Base-by-base conservation (phyloP, 2,888 invertebrate species). In the Chalcosyrphus nemorum region DNA sequence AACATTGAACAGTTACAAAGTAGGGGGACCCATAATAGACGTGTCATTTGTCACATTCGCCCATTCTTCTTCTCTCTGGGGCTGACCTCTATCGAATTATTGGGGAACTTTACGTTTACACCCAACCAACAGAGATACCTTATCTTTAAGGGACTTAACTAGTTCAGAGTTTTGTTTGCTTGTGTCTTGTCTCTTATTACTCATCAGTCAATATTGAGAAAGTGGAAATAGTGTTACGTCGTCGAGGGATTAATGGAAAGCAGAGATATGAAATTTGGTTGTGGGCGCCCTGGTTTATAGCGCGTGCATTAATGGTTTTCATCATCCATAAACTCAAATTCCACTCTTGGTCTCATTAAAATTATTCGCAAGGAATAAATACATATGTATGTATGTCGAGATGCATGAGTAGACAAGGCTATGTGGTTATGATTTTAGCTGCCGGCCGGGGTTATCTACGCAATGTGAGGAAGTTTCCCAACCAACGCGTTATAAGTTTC, bases 161-260 rank as follows among this genome's bases (percentile, higher is more conserved):
- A 71, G 71, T 59, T 71, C 38, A 71, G 71, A 61, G 38, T 41
- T 61, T 61, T 41, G 19, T 19, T 29, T 59, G 59, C 38, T 59
- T 47, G 71, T 38, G 38, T 59, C 38, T n/a, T 47, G 27, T 52
- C 41, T 71, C 50, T 13, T 38, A 50, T 71, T 61, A 71, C 50
- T 71, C 71, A 59, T 71, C 71, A 61, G 71, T 52, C 47, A 71
- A 71, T 71, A 71, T 71, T 71, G 59, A 50, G 59, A 61, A 52
- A 52, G 59, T 52, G 29, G 27, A 71, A 19, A 45, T 7, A 15
- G n/a, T 3, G 21, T 4, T 1, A 27, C 27, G 15, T 27, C 27
- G 29, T n/a, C 17, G 17, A 1, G 13, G 27, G 41, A 59, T 41
- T 15, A 32, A 63, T 32, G 32, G 45, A 32, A 29, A 4, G 41